Base-by-base conservation (phyloP, 92 coral and sea anemone species). In the Zoanthus sociatus region DNA sequence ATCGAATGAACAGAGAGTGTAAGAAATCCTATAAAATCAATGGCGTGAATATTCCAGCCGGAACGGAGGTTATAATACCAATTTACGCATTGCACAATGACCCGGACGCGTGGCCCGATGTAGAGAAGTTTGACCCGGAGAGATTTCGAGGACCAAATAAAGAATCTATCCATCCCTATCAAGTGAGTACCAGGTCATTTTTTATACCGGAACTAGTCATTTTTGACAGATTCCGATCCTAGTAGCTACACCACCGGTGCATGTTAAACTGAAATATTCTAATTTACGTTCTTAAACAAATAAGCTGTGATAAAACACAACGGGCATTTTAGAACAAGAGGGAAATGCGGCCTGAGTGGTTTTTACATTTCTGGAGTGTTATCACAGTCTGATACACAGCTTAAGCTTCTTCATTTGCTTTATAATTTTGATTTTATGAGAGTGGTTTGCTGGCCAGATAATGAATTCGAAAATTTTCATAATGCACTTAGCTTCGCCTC, bases 21-120 rank as follows among this genome's bases (percentile, higher is more conserved):
- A 76, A 47, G 47, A 73, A 91, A 73, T 67, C 87, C 30, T 93
- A 91, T 76, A 72, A 54, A 42, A 51, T 93, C 56, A 90, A 83
- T 56, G 89, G 78, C 0, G 77, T 89, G 18, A 76, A 88, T n/a
- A 86, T 93, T 15, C 96, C 94, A 44, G 89, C 92, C 9, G 96
- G 94, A 0, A 86, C 83, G 73, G 86, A 85, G 11, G 78, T 93
- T n/a, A 47, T 84, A n/a, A 51, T 93, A 3, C 94, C 96, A 26
- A 44, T 93, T 14, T 91, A 86, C 71, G 83, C 84, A 11, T 78
- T 93, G 48, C 94, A 93, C 85, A 90, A 91, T 42, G 94, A 93
- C 67, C 92, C 92, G 21, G 89, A 93, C 9, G 94, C 87, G 50
- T 93, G 96, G 96, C 90, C 96, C 16, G 84, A 93, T 16, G 90